These are phyloP conservation scores for Aphis craccivora DNA, from an alignment of 1,140 invertebrate species.

Conservation along the genomic window DNA sequence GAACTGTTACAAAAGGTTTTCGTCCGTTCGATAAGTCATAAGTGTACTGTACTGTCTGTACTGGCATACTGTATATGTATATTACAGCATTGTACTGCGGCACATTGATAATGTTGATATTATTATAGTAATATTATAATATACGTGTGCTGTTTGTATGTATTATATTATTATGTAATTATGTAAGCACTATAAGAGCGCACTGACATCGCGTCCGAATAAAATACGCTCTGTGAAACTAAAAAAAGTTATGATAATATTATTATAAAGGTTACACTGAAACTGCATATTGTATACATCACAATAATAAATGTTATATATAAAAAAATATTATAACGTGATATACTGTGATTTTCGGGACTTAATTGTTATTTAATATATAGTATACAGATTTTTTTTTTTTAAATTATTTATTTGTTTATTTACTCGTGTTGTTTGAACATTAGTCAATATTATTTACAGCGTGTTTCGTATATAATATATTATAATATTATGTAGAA, in stretches of 20 bases:
- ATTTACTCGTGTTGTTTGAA: background rate
- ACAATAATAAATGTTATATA: background rate
- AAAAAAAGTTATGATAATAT: background rate
- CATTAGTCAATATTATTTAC: constrained; percentile 31
- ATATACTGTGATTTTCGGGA: background rate
- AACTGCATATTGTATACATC: background rate
- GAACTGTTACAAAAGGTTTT: constrained; percentile 6
- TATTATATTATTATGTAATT: background rate
- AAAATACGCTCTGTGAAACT: background rate
- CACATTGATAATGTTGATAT: background rate
- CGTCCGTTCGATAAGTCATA: background rate
- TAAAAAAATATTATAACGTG: background rate
- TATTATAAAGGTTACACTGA: background rate
- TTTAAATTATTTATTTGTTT: background rate
- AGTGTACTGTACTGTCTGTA: too few relatives aligned
- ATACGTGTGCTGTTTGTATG: background rate
- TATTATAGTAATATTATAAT: background rate
- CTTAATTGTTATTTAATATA: background rate
- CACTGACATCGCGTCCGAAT: background rate
- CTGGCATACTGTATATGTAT: background rate
- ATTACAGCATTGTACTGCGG: background rate
- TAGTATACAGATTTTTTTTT: background rate
- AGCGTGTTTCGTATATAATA: background rate
- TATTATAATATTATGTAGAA: background rate
- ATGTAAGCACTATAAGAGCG: background rate